A percentile compares a stretch with the other conserved stretches of the same genome.
These are phyloP conservation scores for Dermolepida albohirtum DNA, from an alignment of 2,888 invertebrate genomes.

Conservation along the genomic window DNA sequence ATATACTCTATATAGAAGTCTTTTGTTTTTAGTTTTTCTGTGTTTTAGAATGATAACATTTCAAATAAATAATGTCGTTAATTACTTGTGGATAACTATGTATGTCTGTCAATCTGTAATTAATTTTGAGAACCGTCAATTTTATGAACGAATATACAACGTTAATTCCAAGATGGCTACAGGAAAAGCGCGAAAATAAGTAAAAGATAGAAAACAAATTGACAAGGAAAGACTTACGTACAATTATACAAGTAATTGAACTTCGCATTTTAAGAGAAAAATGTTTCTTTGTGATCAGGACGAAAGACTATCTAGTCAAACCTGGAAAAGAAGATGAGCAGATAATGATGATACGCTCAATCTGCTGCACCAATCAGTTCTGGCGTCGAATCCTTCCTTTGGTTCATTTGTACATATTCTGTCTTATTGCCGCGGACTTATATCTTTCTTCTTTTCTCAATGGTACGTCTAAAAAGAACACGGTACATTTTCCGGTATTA, in stretches of 20 bases:
- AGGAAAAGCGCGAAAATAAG: neutral
- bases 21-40: too few species aligned
- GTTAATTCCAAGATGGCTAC: too few species aligned
- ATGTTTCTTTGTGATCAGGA: conserved; percentile 56
- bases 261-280: conserved; percentile 38
- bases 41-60: too few species aligned
- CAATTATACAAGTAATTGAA: conserved; percentile 46
- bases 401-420: conserved; percentile 46
- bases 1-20: too few species aligned
- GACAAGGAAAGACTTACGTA: conserved; percentile 13
- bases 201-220: conserved; percentile 3
- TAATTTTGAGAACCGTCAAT: too few species aligned
- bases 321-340: conserved; percentile 56
- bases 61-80: too few species aligned
- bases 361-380: conserved; percentile 60
- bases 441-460: conserved; percentile 25
- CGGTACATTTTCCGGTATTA: conserved; percentile 43
- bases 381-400: conserved; percentile 57
- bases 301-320: conserved; percentile 57
- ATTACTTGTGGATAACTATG: too few species aligned
- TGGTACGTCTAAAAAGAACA: conserved; percentile 14
- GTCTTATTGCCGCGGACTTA: conserved; percentile 41
- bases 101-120: too few species aligned
- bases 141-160: too few species aligned
- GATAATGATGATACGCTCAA: conserved; percentile 61